Evolutionary conservation across 2,113 vertebrate species (phyloP), one percentile per base, ranked within the genome.

Genomic region (Gobio gobio): DNA sequence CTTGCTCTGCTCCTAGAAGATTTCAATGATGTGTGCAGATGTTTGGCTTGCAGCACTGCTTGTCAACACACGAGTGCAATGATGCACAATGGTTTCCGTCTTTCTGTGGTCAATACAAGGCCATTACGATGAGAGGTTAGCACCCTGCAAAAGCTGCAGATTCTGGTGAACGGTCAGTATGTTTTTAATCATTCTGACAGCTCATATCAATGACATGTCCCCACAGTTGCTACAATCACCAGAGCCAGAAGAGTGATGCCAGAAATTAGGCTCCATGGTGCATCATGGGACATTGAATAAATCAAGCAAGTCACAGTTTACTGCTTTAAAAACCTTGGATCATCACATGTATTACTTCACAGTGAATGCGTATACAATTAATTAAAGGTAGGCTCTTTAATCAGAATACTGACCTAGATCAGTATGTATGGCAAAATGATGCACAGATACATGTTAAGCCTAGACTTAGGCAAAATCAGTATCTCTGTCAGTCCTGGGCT

Each of bases 21-120:
- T 75, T 74, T 64, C 56, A 88, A 78, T 85, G 87, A 68, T 86
- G 82, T 86, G 85, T 86, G 85, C 68, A 84, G 78, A 86, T 82
- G 82, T 83, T 86, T 84, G 85, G 85, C 83, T 20, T 22, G 7
- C 20, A 77, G 58, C 43, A 56, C 72, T 77, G 88, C 86, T 85
- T 85, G 79, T 85, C 86, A 85, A 87, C 85, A 79, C 79, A 58
- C 9, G 33, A 76, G 79, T 76, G 86, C 79, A 85, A 89, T 80
- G 81, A 87, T 76, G 83, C 73, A 51, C 83, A 76, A 64, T 73
- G 72, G 79, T 70, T 83, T 83, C 75, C 20, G 59, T 61, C 61
- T 85, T 78, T 79, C 64, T 86, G 85, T 83, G 83, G 86, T 83
- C 88, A 36, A 85, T 56, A 78, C 8, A 20, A 58, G 70, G 43